Base-by-base conservation (phyloP, 2,888 invertebrate genomes). In the Xanthia togata region DNA sequence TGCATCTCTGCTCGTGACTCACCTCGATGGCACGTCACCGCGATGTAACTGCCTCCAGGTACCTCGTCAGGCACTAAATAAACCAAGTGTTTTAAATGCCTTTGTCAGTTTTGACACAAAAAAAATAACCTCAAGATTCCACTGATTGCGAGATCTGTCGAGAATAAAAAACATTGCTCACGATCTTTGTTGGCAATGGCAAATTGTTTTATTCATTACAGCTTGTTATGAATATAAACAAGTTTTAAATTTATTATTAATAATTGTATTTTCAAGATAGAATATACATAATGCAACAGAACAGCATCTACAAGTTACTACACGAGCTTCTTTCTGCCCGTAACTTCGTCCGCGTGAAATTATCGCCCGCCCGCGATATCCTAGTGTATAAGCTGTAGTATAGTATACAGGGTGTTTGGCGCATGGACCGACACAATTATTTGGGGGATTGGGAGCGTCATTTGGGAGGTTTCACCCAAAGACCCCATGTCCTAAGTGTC, bases 21-120 rank as follows among this genome's bases (percentile, higher is more conserved):
- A 94, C 84, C 78, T 69, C 82, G 68, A 50, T 79, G 88, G 89
- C 87, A 87, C 89, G 92, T 90, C 88, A 89, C 70, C 67, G 82
- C 92, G 92, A 92, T 90, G 91, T 92, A 92, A 93, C 84, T 84
- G 44, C 76, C 73, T 80, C 83, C 88, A 89, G 90, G 89, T 90
- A 90, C 59, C 65, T 79, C 60, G 65, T 70, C 78, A 81, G 62
- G 79, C 78, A 85, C 72, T 55, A 62, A 74, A 82, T 77, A 71
- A 73, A 74, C 69, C 65, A 17, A 62, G 20, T 57, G 44, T 44
- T 72, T 81, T 78, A 77, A n/a, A 65, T 59, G 38, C 75, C 62
- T 72, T 71, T 73, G 73, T 64, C 26, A 53, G 38, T 59, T 53
- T 55, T 47, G 60, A 59, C 2, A 20, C 70, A 55, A 57, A 75